phyloP scores from a whole-genome alignment of 2,797 vertebrate genomes.

The Paramormyrops hopkinsi region DNA sequence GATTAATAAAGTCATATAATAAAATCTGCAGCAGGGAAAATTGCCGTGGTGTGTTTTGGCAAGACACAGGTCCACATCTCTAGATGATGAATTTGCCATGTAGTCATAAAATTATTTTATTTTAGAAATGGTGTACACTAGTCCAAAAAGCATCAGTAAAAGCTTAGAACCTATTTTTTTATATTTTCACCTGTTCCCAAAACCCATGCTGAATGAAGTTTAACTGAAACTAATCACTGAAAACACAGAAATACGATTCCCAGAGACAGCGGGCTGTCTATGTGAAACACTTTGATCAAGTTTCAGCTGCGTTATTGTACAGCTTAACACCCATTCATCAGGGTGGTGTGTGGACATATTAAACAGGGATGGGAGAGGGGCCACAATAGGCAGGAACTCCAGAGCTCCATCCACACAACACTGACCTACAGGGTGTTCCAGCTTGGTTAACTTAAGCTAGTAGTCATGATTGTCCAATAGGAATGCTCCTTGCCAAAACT shows the following conservation, averaged over 20 bases:
- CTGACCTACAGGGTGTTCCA: neutral
- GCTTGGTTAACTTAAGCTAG: neutral
- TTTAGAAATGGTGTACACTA: neutral
- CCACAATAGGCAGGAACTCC: neutral
- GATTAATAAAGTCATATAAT: neutral
- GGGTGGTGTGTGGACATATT: neutral
- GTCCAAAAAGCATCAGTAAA: neutral
- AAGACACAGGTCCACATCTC: neutral
- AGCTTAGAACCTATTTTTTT: neutral
- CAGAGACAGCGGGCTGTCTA: neutral
- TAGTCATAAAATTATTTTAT: neutral
- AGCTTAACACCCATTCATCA: neutral
- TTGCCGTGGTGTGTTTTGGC: neutral
- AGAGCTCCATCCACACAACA: neutral
- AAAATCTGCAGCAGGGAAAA: neutral
- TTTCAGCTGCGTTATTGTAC: neutral
- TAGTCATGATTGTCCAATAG: neutral
- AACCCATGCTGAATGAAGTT: neutral
- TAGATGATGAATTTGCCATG: slow-evolving; percentile 2
- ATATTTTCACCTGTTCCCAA: neutral
- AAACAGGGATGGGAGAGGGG: neutral
- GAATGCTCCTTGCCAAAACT: neutral
- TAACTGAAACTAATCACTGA: neutral
- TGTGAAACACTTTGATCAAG: neutral
- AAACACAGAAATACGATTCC: neutral